Evolutionary conservation across 2,113 vertebrate genomes (phyloP), one percentile per base, ranked within the genome.

Genomic region (Eonycteris spelaea): DNA sequence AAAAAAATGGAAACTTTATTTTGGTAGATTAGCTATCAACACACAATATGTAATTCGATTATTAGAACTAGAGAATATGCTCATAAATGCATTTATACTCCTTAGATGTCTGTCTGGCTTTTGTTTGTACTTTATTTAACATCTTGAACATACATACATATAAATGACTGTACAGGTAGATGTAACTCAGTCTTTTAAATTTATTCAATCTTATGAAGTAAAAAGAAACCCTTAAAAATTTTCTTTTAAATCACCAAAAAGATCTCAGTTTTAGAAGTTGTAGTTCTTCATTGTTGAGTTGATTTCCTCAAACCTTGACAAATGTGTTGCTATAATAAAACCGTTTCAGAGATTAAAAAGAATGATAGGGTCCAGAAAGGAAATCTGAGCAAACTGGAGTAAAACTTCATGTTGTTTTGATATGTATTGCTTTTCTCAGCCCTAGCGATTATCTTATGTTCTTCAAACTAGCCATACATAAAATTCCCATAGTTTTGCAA

Each of bases 261-360:
- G 77, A 86, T 78, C 74, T 65, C 26, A 92, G n/a, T 77, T 92
- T 35, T 12, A 91, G 33, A 94, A 86, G 22, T 82, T 85, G 26
- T 55, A 84, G 68, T 43, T 91, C 82, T 95, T 95, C 14, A 48
- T 77, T 77, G 18, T 90, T 92, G 88, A 68, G n/a, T 65, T 95
- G 57, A 90, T 92, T 95, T 95, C 67, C 30, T 83, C 63, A 96
- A 86, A 78, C 38, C 51, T 65, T 63, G 59, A 90, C 43, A 89
- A 43, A 82, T 75, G 61, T 91, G 74, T 75, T 51, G 67, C 45
- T 95, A 57, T 86, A 86, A 97, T 86, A 96, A 95, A 97, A 96
- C 51, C 83, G 0, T 92, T 91, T 94, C 68, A 97, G 67, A 94
- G 70, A 35, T 96, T 95, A 84, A 45, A 15, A 48, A 22, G 6